phyloP scores from a whole-genome alignment of 2,113 vertebrate species.

The Emydocephalus ijimae region DNA sequence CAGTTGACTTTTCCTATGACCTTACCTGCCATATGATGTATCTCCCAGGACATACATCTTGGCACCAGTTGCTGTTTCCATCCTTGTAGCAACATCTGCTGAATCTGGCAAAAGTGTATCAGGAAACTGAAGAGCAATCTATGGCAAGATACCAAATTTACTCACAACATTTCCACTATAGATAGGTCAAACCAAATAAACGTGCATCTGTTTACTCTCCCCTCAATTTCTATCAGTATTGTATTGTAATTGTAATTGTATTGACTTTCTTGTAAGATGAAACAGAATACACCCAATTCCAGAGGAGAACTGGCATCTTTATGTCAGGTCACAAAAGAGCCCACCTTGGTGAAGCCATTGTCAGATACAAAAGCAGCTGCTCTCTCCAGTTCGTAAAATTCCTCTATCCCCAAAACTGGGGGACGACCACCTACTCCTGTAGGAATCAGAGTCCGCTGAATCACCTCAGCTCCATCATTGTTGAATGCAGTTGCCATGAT shows the following conservation, averaged over 20 bases:
- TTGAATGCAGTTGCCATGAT: constrained; percentile 71
- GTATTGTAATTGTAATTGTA: neutral
- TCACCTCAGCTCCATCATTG: constrained; percentile 61
- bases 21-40: constrained; percentile 90
- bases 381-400: constrained; percentile 68
- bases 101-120: constrained; percentile 84
- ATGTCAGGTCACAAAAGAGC: neutral
- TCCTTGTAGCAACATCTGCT: constrained; percentile 66
- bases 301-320: neutral
- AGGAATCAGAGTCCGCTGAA: constrained; percentile 52
- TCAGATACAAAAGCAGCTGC: constrained; percentile 51
- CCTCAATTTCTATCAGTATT: neutral
- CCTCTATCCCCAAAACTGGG: constrained; percentile 37
- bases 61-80: constrained; percentile 72
- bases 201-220: neutral
- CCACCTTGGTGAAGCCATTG: constrained; percentile 58
- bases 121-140: constrained; percentile 96
- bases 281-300: neutral
- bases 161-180: neutral
- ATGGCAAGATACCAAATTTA: neutral
- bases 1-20: neutral
- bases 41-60: constrained; percentile 86
- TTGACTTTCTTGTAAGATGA: neutral
- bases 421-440: neutral
- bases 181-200: neutral